Percentiles rank a stretch among this genome's conserved stretches.
These are phyloP conservation scores for Zosterops pallidus DNA, from an alignment of 2,113 vertebrate species.

Conservation along the genomic window DNA sequence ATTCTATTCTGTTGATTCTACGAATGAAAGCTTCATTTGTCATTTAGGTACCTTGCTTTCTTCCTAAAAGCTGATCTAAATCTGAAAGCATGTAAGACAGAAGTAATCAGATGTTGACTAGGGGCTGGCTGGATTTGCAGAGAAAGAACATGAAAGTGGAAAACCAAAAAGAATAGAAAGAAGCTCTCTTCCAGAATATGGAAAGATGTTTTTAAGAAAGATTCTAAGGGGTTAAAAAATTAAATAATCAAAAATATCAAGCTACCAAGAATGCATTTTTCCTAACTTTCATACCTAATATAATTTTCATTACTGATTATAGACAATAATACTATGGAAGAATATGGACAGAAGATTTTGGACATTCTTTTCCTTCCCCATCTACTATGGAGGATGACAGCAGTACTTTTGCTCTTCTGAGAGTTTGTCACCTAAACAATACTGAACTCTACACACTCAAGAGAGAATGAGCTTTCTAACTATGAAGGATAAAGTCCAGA, in stretches of 20 bases:
- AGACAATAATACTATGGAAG: background rate
- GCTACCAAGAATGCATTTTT: background rate
- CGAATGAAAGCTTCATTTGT: background rate
- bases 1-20: background rate
- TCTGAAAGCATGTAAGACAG: background rate
- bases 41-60: background rate
- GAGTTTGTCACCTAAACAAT: background rate
- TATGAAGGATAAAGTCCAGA: background rate
- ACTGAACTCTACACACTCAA: background rate
- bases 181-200: background rate
- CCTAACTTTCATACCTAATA: background rate
- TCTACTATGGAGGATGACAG: background rate
- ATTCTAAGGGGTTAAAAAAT: background rate
- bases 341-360: background rate
- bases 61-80: background rate
- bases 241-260: background rate
- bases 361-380: background rate
- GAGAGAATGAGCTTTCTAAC: background rate
- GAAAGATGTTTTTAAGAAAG: background rate
- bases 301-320: background rate
- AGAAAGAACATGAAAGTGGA: background rate
- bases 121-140: background rate
- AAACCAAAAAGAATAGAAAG: background rate
- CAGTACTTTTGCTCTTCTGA: background rate
- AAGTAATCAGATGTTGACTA: background rate